Conservation (phyloP, 2,113 vertebrate genomes). For the Periophthalmus modestus region DNA sequence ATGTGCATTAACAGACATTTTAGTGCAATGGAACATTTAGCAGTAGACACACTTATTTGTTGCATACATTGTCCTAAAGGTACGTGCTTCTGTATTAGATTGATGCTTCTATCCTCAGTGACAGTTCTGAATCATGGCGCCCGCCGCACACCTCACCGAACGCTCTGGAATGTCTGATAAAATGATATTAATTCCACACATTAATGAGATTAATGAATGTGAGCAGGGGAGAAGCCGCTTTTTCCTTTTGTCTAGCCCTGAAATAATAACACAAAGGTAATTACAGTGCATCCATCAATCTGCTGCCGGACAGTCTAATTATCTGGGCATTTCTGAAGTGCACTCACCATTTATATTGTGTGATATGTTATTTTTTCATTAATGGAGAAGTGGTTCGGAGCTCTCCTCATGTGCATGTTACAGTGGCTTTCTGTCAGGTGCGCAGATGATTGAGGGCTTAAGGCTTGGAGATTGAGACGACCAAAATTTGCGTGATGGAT, state of each 20-base stretch:
- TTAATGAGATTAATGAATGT: slow-evolving; percentile 99
- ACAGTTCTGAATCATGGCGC: slow-evolving; percentile 85
- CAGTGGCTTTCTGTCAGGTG: slow-evolving; percentile 75
- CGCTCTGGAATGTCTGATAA: slow-evolving; percentile 98
- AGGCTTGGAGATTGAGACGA: slow-evolving; percentile 73
- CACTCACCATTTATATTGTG: slow-evolving; percentile 81
- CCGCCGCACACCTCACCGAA: slow-evolving; percentile 82
- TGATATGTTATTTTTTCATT: slow-evolving; percentile 85
- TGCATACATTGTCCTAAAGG: slow-evolving; percentile 52
- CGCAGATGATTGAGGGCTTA: slow-evolving; percentile 71
- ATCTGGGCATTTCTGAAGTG: slow-evolving; percentile 98
- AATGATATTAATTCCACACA: slow-evolving; percentile 99
- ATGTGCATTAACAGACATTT: slow-evolving; percentile 16
- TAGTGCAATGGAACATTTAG: slow-evolving; percentile 7
- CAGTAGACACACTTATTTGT: slow-evolving; percentile 46
- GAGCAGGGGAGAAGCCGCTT: slow-evolving; percentile 80
- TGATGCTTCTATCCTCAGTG: slow-evolving; percentile 66
- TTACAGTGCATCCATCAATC: slow-evolving; percentile 99
- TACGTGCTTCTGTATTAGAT: slow-evolving; percentile 60
- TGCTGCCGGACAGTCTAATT: slow-evolving; percentile 86
- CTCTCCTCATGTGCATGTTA: slow-evolving; percentile 68
- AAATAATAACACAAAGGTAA: slow-evolving; percentile 96
- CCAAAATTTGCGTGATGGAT: slow-evolving; percentile 81
- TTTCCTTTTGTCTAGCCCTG: slow-evolving; percentile 86
- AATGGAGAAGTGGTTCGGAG: slow-evolving; percentile 76